phyloP scores from a whole-genome alignment of 2,113 vertebrate genomes.

The Puntigrus tetrazona region DNA sequence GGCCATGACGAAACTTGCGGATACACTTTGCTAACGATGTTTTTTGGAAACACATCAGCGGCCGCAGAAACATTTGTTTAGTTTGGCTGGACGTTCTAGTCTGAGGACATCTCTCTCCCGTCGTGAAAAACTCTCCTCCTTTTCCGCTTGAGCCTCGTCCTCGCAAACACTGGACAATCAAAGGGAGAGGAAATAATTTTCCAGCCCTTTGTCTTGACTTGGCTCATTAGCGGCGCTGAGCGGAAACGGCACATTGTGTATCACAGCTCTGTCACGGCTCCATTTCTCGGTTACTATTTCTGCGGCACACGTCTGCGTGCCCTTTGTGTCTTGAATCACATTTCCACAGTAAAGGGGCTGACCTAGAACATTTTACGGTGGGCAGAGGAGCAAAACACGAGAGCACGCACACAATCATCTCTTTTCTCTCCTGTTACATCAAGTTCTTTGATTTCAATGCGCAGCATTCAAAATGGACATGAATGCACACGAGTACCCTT shows the following conservation, averaged over 20 bases:
- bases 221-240: slow-evolving; percentile 67
- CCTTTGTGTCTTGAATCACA: slow-evolving; percentile 70
- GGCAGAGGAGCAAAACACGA: slow-evolving; percentile 15
- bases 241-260: slow-evolving; percentile 66
- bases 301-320: slow-evolving; percentile 62
- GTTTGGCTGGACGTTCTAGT: not conserved
- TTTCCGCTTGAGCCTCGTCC: not conserved
- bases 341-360: slow-evolving; percentile 63
- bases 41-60: not conserved
- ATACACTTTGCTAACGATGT: not conserved
- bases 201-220: slow-evolving; percentile 49
- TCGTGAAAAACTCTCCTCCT: not conserved
- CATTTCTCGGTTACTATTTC: slow-evolving; percentile 69
- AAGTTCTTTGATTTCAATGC: not conserved
- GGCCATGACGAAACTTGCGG: not conserved
- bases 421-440: not conserved
- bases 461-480: not conserved
- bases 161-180: not conserved
- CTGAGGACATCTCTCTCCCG: not conserved
- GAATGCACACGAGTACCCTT: not conserved
- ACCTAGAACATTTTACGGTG: slow-evolving; percentile 68
- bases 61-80: not conserved
- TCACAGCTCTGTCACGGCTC: slow-evolving; percentile 64
- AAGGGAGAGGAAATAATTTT: slow-evolving; percentile 16
- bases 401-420: not conserved